Evolutionary conservation across 23 tunicate genomes (phyloP), one percentile per base, ranked within the genome.

Genomic region (Ascidia mentula): DNA sequence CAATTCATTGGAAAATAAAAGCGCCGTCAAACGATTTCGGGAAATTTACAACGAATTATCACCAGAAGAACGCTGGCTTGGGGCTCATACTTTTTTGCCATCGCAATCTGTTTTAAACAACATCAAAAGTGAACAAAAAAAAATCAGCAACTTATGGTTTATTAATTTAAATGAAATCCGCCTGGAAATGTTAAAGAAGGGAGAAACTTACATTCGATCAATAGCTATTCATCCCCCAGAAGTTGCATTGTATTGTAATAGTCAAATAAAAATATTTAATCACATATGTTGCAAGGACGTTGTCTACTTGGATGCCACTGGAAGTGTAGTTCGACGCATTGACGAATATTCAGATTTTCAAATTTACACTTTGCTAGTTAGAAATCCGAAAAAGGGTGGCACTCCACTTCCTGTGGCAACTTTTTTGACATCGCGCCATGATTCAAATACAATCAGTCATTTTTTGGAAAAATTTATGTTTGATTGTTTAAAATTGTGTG

Each of bases 251-350:
- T 42, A 42, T 42, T 42, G 15, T 9, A 15, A 42, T 15, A 42
- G 15, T 9, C 53, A 42, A 42, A 42, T 42, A 9, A 42, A 42
- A 42, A 42, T 42, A 9, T 42, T 42, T 42, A 42, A 42, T 15
- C 53, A 42, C 53, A 15, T 42, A 32, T 73, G 72, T n/a, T 4
- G 12, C 24, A 37, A 31, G 18, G 79, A 82, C 40, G 46, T 82
- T 9, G 53, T 15, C 12, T 42, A 42, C 53, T 42, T 42, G 12
- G 53, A 42, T 42, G 53, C 53, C 15, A 42, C 53, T 42, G 53
- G 53, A 42, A 42, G 53, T 42, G 53, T 42, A 9, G 12, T 42
- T 12, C 53, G 53, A 12, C 53, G 53, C 53, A 12, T 42, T 42
- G 53, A 42, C 12, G 15, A 42, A 12, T 42, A 42, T 15, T 42